Evolutionary conservation across 2,113 vertebrate species (phyloP).

Genomic region (Oncorhynchus nerka): DNA sequence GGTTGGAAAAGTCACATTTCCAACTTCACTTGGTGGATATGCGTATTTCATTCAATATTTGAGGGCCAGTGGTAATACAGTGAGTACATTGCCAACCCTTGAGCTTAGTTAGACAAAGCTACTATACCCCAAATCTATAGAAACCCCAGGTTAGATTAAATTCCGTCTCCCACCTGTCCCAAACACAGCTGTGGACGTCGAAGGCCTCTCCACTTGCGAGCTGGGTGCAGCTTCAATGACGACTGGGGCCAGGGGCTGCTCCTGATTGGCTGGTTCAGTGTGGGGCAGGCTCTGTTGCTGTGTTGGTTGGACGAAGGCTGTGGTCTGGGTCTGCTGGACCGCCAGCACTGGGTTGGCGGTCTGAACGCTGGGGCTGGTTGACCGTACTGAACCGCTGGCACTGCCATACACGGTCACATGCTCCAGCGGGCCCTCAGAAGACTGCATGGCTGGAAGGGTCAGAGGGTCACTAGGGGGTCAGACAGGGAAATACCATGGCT

Average conservation of each 20-base stretch:
- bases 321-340: conserved; percentile 87
- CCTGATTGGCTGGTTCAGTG: conserved; percentile 84
- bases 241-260: conserved; percentile 74
- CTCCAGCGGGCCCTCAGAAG: conserved; percentile 86
- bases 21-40: too few species aligned
- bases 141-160: not conserved
- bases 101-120: too few species aligned
- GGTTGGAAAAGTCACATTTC: not conserved
- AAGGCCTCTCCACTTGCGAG: conserved; percentile 88
- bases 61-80: too few species aligned
- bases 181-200: conserved; percentile 87
- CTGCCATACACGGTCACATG: conserved; percentile 93
- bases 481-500: not conserved
- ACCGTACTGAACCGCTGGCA: conserved; percentile 93
- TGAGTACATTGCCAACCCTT: too few species aligned
- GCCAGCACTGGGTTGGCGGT: conserved; percentile 83
- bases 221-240: conserved; percentile 87
- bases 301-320: conserved; percentile 96
- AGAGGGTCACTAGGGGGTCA: not conserved
- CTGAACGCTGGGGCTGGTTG: conserved; percentile 95
- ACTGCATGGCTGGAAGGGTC: conserved; percentile 83
- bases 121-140: too few species aligned
- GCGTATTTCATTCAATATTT: too few species aligned
- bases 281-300: conserved; percentile 90
- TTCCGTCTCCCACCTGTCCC: conserved; percentile 80